phyloP scores from a whole-genome alignment of 1,140 invertebrate genomes.

The Teleopsis dalmanni region DNA sequence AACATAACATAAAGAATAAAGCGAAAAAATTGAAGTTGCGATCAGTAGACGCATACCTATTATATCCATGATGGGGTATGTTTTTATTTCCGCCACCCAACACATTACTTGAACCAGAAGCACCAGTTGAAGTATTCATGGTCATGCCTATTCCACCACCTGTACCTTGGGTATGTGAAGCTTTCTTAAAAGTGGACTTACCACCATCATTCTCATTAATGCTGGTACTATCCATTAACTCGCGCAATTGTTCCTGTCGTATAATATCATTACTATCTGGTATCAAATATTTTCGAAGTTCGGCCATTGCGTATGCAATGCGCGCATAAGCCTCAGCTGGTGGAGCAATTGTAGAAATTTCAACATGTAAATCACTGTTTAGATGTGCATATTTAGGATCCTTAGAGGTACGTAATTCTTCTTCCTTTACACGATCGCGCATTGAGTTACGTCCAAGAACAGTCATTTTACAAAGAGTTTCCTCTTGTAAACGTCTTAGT shows the following conservation, averaged over 20 bases:
- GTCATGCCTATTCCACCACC: neutral
- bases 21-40: neutral
- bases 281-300: constrained; percentile 66
- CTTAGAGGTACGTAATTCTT: constrained; percentile 70
- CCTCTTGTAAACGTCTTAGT: constrained; percentile 78
- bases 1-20: neutral
- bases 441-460: constrained; percentile 83
- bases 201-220: constrained; percentile 30
- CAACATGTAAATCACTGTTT: constrained; percentile 80
- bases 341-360: constrained; percentile 76
- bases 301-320: constrained; percentile 72
- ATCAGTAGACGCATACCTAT: neutral
- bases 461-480: constrained; percentile 87
- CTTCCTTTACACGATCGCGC: constrained; percentile 82
- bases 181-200: constrained; percentile 26
- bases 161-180: constrained; percentile 10
- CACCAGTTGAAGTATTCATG: neutral
- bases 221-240: constrained; percentile 40
- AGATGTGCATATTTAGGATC: constrained; percentile 85
- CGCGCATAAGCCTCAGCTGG: constrained; percentile 80
- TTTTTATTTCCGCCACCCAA: neutral
- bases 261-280: constrained; percentile 52
- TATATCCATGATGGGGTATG: neutral
- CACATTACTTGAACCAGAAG: neutral
- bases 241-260: constrained; percentile 37